phyloP scores from a whole-genome alignment of 92 coral and sea anemone genomes.

The Chrysogorgia sp. region DNA sequence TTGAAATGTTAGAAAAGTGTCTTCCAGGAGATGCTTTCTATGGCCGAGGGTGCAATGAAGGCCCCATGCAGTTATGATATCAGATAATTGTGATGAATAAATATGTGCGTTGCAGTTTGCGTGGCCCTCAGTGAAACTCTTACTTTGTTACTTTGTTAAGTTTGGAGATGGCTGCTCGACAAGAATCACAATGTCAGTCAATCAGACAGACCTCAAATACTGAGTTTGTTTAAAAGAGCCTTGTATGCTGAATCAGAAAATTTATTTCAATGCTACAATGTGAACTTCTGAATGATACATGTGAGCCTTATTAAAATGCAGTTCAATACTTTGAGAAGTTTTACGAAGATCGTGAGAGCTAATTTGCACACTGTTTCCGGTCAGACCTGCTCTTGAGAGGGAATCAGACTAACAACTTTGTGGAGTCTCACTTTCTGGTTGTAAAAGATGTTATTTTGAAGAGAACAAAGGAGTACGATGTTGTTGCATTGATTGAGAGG shows the following conservation, averaged over 20 bases:
- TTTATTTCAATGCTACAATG: constrained; percentile 49
- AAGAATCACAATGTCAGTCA: constrained; percentile 49
- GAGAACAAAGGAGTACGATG: constrained; percentile 58
- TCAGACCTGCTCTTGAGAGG: no score
- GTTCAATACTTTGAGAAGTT: constrained; percentile 44
- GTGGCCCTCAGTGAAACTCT: no score
- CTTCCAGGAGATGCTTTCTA: constrained; percentile 59
- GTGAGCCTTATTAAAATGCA: constrained; percentile 38
- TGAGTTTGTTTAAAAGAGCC: no score
- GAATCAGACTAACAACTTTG: no score
- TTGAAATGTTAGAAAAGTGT: constrained; percentile 41
- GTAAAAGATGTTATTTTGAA: constrained; percentile 59
- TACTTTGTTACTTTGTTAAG: no score
- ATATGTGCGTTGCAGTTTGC: constrained; percentile 21
- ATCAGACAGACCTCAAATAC: constrained; percentile 59
- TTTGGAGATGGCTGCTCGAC: no score
- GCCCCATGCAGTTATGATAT: constrained; percentile 31
- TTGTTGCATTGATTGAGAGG: constrained; percentile 57
- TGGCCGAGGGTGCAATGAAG: constrained; percentile 57
- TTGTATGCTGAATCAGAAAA: constrained; percentile 56
- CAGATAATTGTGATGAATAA: constrained; percentile 41
- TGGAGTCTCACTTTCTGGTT: constrained; percentile 60
- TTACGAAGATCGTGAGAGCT: constrained; percentile 43
- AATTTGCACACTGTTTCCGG: no score
- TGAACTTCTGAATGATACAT: constrained; percentile 62